These are phyloP conservation scores for Circaetus cinerascens DNA, from an alignment of 2,113 vertebrate genomes.

Conservation along the genomic window DNA sequence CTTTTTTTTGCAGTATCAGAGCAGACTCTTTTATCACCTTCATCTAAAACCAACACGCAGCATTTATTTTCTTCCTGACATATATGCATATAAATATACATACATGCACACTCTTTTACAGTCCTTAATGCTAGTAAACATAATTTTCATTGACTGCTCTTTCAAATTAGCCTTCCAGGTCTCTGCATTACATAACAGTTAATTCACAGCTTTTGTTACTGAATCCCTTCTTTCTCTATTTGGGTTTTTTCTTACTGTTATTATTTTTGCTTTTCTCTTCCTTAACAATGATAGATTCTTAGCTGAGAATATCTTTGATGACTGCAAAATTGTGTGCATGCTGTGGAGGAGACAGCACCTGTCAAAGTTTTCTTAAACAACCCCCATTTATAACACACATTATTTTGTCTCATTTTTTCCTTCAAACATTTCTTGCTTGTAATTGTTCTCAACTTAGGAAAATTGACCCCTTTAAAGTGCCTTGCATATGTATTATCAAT, in stretches of 20 bases:
- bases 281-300: neutral
- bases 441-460: neutral
- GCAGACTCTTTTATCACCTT: neutral
- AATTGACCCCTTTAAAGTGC: neutral
- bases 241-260: neutral
- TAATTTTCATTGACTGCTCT: neutral
- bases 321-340: neutral
- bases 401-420: neutral
- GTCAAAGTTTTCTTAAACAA: constrained; percentile 12
- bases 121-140: neutral
- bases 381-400: neutral
- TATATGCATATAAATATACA: neutral
- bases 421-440: neutral
- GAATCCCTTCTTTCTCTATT: neutral
- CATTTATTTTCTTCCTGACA: neutral
- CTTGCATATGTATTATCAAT: neutral
- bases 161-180: neutral
- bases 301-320: neutral
- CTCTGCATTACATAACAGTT: neutral
- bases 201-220: neutral
- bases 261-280: constrained; percentile 19
- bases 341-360: neutral
- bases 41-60: neutral
- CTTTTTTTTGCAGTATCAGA: neutral
- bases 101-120: neutral